Percentiles rank a stretch among this genome's conserved stretches.
Conservation (phyloP, 2,797 vertebrate genomes). For the Rachycentron canadum region DNA sequence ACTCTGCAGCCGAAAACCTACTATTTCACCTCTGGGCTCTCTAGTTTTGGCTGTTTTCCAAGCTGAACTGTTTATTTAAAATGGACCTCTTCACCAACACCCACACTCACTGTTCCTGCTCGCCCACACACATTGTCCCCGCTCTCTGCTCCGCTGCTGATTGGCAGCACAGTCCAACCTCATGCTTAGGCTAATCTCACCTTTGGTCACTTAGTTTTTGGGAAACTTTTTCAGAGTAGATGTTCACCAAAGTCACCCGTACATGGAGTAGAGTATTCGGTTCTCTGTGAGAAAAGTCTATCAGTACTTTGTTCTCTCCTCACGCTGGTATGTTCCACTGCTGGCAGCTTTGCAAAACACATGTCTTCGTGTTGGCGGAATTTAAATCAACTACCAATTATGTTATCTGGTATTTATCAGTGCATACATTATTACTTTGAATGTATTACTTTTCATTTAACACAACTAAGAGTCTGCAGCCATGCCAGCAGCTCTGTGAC, state of each 20-base stretch:
- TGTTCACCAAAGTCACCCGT: neutral
- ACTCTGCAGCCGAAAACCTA: neutral
- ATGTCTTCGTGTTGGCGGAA: no score
- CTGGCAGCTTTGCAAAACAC: neutral
- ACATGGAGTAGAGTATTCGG: neutral
- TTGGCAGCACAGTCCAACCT: constrained; percentile 34
- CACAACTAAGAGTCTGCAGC: neutral
- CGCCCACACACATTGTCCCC: constrained; percentile 30
- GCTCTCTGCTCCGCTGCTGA: constrained; percentile 20
- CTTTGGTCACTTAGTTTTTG: constrained; percentile 23
- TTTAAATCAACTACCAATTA: neutral
- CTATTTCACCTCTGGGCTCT: constrained; percentile 36
- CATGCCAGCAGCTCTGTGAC: neutral
- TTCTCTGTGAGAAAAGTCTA: neutral
- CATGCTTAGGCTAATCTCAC: constrained; percentile 27
- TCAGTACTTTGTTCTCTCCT: neutral
- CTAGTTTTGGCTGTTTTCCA: constrained; percentile 54
- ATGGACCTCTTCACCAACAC: constrained; percentile 36
- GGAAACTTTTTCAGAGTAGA: neutral
- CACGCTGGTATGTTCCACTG: neutral
- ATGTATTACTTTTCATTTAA: neutral
- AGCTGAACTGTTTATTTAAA: constrained; percentile 43
- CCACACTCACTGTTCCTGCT: constrained; percentile 33
- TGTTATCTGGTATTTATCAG: neutral
- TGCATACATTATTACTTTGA: neutral